Base-by-base conservation (phyloP, 2,113 vertebrate genomes). In the Oryzias celebensis region DNA sequence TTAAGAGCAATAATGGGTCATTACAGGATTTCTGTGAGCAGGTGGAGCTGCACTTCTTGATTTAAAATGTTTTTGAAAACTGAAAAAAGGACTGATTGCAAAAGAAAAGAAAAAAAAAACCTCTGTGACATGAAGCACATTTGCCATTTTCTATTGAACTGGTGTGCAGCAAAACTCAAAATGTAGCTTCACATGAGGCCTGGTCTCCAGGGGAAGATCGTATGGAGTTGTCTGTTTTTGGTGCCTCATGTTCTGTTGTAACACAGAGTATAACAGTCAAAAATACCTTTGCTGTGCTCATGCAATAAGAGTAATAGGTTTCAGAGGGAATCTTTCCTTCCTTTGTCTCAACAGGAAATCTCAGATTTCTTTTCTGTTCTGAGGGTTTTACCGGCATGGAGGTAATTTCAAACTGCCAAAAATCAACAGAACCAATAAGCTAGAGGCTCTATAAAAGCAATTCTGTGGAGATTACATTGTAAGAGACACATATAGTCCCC, bases 361-460 rank as follows among this genome's bases (percentile, higher is more conserved):
- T 20, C 28, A 4, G 2, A 16, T n/a, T 7, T 3, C n/a, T 28
- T 47, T 59, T 45, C 14, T 47, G 28, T 49, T 66, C 31, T 4
- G 31, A 56, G 55, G 0, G 22, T 18, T 1, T 8, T 22, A 46
- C 44, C 49, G 48, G 23, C 48, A 55, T 23, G 7, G 14, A 50
- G 16, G 44, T 16, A 24, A 22, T 14, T 15, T 52, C 15, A 45
- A 24, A 47, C 49, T 41, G 43, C 53, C 31, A 58, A 24, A 42
- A 51, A 61, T 22, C 20, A 61, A 43, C 26, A 57, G 20, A 20
- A 20, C 56, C 13, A 52, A 41, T 17, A 65, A 57, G 51, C 51
- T 17, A 13, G 5, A 51, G 45, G 15, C n/a, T 42, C 18, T 55
- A 14, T 42, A 23, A 24, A 43, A 16, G 5, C 15, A 0, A 41